Evolutionary conservation across 2,797 vertebrate species (phyloP), one percentile per base, ranked within the genome.

Genomic region (Hoplostethus atlanticus): DNA sequence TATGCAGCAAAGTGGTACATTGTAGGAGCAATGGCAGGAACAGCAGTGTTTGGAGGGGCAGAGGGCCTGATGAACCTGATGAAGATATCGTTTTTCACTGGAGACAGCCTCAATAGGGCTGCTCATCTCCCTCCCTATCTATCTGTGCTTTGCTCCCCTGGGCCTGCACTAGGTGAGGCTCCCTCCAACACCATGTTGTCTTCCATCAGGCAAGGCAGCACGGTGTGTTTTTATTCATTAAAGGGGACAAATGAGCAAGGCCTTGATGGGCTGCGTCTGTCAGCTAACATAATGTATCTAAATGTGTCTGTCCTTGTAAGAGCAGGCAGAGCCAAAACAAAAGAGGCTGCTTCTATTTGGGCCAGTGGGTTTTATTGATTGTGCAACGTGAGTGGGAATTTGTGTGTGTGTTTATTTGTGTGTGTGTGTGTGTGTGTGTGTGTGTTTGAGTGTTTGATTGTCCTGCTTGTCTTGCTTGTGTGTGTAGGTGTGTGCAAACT

Each of bases 281-380:
- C 76, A 83, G 80, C 74, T 71, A 53, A 51, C 21, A 57, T 47
- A 56, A 74, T 87, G 74, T 59, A 71, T 71, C 85, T 83, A 87
- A 89, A 90, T 84, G 80, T 34, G 74, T 73, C 55, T 77, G 83
- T 87, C 88, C 89, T 90, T 89, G 82, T 76, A 52, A 69, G 81
- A 42, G 40, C 50, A 65, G 84, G 70, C 65, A 58, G 79, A 82
- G 73, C 76, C 77, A 76, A 86, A 85, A 88, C 58, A 62, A 74
- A 84, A 67, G 63, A 46, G 56, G 30, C 70, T 31, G 72, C 51
- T 40, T 73, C 64, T 73, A 36, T 71, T 78, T 85, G 77, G 74
- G 9, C 66, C 68, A 73, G 34, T 82, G 73, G 40, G 58, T 72
- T 70, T 81, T 80, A 88, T 82, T 72, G 81, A 91, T 85, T 65